Evolutionary conservation across 2,113 vertebrate genomes (phyloP), one percentile per base, ranked within the genome.

Genomic region (Tautogolabrus adspersus): DNA sequence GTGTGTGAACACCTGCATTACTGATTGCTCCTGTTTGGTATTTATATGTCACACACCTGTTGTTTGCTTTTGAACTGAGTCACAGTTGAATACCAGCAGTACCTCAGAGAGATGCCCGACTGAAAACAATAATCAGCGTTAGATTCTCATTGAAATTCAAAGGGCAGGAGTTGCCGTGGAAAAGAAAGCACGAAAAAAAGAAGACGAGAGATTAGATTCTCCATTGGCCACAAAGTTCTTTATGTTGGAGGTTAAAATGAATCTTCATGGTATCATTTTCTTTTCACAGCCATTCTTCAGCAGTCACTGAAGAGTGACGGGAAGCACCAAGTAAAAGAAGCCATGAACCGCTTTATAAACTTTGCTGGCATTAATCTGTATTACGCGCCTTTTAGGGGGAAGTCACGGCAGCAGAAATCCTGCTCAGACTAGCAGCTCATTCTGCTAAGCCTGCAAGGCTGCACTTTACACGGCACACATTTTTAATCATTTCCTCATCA

Each of bases 341-440:
- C 69, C 46, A 2, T 78, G 78, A 63, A 80, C 55, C 11, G 56
- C 66, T 74, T 71, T 81, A 79, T 84, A 83, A 86, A 77, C 69
- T 75, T 79, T 79, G 57, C 75, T 75, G 69, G 77, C 74, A 87
- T 86, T 75, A 80, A 69, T 88, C 72, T 90, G 54, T 64, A 79
- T 87, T 77, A 82, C 65, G 58, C 74, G 58, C 66, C 62, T 77
- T 74, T 87, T 66, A 15, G 79, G 60, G 26, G 47, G 71, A 70
- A 75, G 70, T 75, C 79, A 56, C 40, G 60, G 66, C 54, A 60
- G 46, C 68, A 30, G 47, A 57, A 21, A 66, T 75, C 47, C 40
- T 75, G 66, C 77, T 82, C 61, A 64, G 65, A 77, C 52, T 81
- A 63, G 61, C 64, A 70, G 65, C 74, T 76, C 46, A 70, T 78